phyloP scores from a whole-genome alignment of 2,797 vertebrate genomes.

The Heteromormyrus szaboi region DNA sequence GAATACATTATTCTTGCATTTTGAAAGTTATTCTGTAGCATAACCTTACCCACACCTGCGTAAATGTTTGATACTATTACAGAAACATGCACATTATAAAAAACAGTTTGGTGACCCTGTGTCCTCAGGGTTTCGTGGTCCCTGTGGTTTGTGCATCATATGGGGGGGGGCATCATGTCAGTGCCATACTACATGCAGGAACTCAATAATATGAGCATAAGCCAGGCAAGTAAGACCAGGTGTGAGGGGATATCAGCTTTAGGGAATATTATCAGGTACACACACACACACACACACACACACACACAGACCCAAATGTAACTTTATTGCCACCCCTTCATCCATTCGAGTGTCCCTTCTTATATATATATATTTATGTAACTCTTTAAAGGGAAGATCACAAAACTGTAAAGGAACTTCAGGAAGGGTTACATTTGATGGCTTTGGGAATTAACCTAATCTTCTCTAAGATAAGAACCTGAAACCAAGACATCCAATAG shows the following conservation, averaged over 20 bases:
- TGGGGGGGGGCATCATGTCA: neutral
- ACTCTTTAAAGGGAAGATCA: neutral
- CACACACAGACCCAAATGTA: neutral
- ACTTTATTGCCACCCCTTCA: neutral
- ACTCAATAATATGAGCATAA: neutral
- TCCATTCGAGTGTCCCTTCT: neutral
- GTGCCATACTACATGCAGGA: neutral
- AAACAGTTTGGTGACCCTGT: neutral
- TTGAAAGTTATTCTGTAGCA: neutral
- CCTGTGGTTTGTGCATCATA: neutral
- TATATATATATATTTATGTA: neutral
- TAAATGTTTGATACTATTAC: neutral
- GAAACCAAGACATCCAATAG: neutral
- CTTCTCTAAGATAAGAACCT: slow-evolving; percentile 31
- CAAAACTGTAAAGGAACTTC: neutral
- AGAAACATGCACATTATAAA: neutral
- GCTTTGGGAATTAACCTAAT: neutral
- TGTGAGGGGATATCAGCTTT: neutral
- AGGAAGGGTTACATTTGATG: neutral
- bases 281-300: neutral
- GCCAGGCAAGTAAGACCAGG: neutral
- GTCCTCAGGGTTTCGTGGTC: neutral
- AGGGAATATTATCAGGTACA: neutral
- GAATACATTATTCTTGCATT: neutral
- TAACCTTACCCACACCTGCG: neutral